Base-by-base conservation (phyloP, 2,113 vertebrate genomes). In the Amia ocellicauda region DNA sequence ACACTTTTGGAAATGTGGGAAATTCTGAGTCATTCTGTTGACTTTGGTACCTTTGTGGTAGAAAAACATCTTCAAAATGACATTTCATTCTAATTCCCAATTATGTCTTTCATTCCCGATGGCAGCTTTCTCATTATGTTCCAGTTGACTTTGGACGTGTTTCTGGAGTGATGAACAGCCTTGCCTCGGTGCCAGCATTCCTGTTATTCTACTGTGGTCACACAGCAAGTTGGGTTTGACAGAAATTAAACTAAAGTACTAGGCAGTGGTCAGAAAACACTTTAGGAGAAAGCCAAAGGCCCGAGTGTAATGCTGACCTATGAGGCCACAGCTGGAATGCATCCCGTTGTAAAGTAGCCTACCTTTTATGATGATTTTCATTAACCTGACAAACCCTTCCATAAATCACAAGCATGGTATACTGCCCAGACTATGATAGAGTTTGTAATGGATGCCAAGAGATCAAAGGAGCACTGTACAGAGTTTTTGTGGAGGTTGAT, bases 181-280 rank as follows among this genome's bases (percentile, higher is more conserved):
- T 43, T 41, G 66, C 50, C 23, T 41, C 4, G 17, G 62, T 71
- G 64, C 75, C 61, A 64, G 70, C 52, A 76, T 72, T 79, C 69
- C 74, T 72, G 69, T 72, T 78, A 64, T 73, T 72, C 58, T 74
- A 72, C 53, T 71, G 75, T 59, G 78, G 75, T 78, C 76, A 73
- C 69, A 71, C 78, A 69, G 62, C 65, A 58, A 65, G 53, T 49
- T 63, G 64, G 67, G 69, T 64, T 60, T 76, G 75, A 79, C 67
- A 69, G 69, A 64, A 79, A 69, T 61, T 68, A 69, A 75, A 80
- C 71, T 75, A 72, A 60, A 69, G 43, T 69, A 65, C 36, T 68
- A 68, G 67, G 57, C 65, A 74, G 78, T 55, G 80, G 76, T 76
- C 74, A 74, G 60, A 41, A 42, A 69, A 62, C 45, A 60, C 45